A percentile compares a stretch with the other conserved stretches of the same genome.
Evolutionary conservation across 2,888 invertebrate genomes (phyloP).

Genomic region (Cepaea hortensis): DNA sequence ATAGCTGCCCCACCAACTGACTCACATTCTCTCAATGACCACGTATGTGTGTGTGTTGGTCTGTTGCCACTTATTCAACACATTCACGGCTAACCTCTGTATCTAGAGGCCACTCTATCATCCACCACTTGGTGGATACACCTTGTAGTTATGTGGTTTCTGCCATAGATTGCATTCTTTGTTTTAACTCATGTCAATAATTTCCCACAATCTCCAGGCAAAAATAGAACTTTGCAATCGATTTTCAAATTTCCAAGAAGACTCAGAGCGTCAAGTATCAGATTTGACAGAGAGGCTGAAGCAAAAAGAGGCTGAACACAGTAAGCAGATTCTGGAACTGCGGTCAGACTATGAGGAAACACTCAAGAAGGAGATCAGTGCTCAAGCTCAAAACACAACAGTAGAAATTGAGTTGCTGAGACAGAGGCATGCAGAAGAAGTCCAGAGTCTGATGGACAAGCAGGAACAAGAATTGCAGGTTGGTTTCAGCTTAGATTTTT

Average conservation of each 20-base stretch:
- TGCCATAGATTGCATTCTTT: no score
- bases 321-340: constrained; percentile 75
- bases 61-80: no score
- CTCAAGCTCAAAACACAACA: constrained; percentile 13
- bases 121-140: no score
- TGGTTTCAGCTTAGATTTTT: constrained; percentile 48
- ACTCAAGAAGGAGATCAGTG: constrained; percentile 50
- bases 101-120: no score
- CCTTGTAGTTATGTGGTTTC: no score
- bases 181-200: no score
- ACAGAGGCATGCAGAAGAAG: constrained; percentile 59
- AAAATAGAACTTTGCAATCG: constrained; percentile 59
- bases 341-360: constrained; percentile 46
- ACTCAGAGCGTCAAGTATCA: constrained; percentile 67
- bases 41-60: no score
- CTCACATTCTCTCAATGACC: no score
- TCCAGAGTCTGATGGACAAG: constrained; percentile 82
- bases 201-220: constrained; percentile 52
- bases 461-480: constrained; percentile 76
- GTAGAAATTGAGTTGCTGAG: constrained; percentile 60
- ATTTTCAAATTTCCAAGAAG: constrained; percentile 55
- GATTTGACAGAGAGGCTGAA: constrained; percentile 78
- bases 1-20: no score
- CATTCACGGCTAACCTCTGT: no score
- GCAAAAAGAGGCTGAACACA: constrained; percentile 70